Conservation (phyloP, 2,888 invertebrate species). For the Protonemura montana region DNA sequence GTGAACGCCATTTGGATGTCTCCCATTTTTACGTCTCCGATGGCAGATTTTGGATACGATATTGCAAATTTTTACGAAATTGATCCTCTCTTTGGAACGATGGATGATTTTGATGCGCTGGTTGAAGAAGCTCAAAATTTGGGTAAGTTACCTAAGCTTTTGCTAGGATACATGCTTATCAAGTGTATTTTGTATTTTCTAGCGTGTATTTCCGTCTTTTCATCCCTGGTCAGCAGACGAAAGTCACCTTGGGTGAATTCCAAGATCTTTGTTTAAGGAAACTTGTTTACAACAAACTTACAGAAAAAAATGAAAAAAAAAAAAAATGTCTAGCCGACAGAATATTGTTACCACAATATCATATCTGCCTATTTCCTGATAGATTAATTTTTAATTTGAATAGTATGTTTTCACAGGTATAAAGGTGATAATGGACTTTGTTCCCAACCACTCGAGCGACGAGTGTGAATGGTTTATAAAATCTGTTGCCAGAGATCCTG, state of each 20-base stretch:
- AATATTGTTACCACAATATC: no score
- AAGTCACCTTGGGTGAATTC: no score
- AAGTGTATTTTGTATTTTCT: no score
- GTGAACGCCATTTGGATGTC: slow-evolving; percentile 83
- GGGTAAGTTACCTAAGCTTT: slow-evolving; percentile 58
- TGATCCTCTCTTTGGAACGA: slow-evolving; percentile 75
- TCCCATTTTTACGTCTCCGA: slow-evolving; percentile 83
- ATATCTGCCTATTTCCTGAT: no score
- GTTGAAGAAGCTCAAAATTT: slow-evolving; percentile 64
- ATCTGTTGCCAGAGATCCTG: slow-evolving; percentile 68
- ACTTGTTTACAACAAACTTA: no score
- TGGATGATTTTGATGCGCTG: slow-evolving; percentile 73
- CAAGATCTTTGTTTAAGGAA: background rate
- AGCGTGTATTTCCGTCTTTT: no score
- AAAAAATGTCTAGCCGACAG: no score
- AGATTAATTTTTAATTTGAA: no score
- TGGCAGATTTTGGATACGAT: slow-evolving; percentile 89
- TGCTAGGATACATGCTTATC: no score
- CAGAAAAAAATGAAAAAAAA: no score
- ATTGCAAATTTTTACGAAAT: slow-evolving; percentile 79
- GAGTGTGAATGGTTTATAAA: slow-evolving; percentile 82
- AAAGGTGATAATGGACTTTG: slow-evolving; percentile 61
- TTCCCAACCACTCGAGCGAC: slow-evolving; percentile 68
- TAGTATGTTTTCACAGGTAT: slow-evolving; percentile 59
- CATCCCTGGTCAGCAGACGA: no score